Base-by-base conservation (phyloP, 1,140 invertebrate genomes). In the Hestina assimilis region DNA sequence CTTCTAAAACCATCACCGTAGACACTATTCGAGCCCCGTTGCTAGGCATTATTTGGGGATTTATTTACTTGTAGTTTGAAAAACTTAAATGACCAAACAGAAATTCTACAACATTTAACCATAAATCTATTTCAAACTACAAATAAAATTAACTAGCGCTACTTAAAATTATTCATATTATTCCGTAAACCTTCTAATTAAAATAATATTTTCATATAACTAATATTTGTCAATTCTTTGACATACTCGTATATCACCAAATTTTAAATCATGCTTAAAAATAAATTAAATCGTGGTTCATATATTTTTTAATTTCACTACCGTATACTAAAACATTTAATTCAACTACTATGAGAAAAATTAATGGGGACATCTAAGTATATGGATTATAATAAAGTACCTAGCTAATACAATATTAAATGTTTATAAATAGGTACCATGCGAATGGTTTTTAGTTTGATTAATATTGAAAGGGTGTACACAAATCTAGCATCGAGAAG, bases 1-100 rank as follows among this genome's bases (percentile, higher is more conserved):
- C 26, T 45, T 66, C 61, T 72, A 70, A 62, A 59, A 74, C 81
- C 81, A 82, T 74, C 81, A 87, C 83, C 83, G 59, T 64, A 35
- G 46, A 35, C 14, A 41, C 24, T 48, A 55, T 59, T 50, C 38
- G 50, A 46, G 45, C 54, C 48, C 46, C 28, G 29, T 51, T 42
- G 24, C 50, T 28, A 59, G 38, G 29, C 33, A 28, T 46, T 46
- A 28, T 24, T 11, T 28, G 15, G 48, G 14, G 26, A 28, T 46
- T 40, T 38, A 33, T n/a, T 53, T 48, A 69, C 63, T 74, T 69
- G 68, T 48, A 65, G 66, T 63, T 74, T 77, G 75, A 71, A 38
- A 1, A 0, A n/a, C 67, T 61, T 23, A 1, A 1, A 12, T 3
- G 12, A 31, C n/a, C 28, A 38, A 15, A 9, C 15, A 8, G 8